Evolutionary conservation across 2,113 vertebrate genomes (phyloP), one percentile per base, ranked within the genome.

Genomic region (Indri indri): DNA sequence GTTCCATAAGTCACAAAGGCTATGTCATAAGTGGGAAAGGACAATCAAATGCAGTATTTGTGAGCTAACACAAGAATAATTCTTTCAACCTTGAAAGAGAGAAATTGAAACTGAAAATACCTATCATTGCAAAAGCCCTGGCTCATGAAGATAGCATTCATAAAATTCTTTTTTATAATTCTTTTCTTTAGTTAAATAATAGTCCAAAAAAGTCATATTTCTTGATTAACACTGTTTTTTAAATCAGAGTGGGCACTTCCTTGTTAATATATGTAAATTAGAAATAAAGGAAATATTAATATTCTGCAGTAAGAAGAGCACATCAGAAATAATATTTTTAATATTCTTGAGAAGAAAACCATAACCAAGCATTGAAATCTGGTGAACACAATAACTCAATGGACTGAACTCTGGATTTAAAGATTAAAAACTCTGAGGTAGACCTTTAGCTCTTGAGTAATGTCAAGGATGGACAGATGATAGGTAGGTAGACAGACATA

Each of bases 161-260:
- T 22, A 65, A 90, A 89, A 32, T 57, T 63, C 65, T 83, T 83
- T 73, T 87, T n/a, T 4, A 17, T 47, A 37, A 74, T 27, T 50
- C 65, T 93, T 82, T 88, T 65, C 57, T 88, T 79, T 47, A 73
- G 18, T 66, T 70, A 81, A 71, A 81, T 61, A 95, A 71, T n/a
- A 92, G 27, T 63, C 20, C 40, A 88, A 88, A 61, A 93, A 97
- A 91, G 76, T 87, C 18, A 84, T 18, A 76, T 74, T 37, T 90
- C 76, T 70, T 81, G 11, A 88, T 88, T 87, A 81, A 90, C 90
- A 79, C 63, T 34, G 34, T 37, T 40, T 37, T 13, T 42, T 88
- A 95, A 40, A 71, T 87, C 80, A 88, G 0, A 50, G 20, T 70
- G 30, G 79, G 8, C 27, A n/a, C 16, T 65, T 92, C 12, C 34